phyloP scores from a whole-genome alignment of 2,113 vertebrate species.

The Corythaixoides concolor region DNA sequence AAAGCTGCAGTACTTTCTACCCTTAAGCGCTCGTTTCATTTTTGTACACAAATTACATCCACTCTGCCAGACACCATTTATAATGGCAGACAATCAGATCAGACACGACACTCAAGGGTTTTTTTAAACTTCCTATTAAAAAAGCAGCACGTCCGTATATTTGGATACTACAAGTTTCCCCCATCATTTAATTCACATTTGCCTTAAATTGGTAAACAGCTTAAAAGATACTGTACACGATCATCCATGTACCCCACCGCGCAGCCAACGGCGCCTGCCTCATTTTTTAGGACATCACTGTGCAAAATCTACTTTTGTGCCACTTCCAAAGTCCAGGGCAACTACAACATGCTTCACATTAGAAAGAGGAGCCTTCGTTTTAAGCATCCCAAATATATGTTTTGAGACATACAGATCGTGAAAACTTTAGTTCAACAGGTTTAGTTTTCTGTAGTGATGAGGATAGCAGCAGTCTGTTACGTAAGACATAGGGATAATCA shows the following conservation, averaged over 20 bases:
- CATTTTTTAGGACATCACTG: not conserved
- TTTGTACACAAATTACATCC: slow-evolving; percentile 32
- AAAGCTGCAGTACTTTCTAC: slow-evolving; percentile 6
- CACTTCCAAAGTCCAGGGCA: not conserved
- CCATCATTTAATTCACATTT: not conserved
- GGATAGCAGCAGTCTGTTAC: not conserved
- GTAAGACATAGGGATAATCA: not conserved
- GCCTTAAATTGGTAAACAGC: not conserved
- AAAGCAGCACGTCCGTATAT: slow-evolving; percentile 18
- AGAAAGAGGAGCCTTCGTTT: not conserved
- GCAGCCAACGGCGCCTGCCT: not conserved
- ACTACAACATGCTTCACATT: not conserved
- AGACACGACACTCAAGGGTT: slow-evolving; percentile 32
- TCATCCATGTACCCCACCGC: rapidly evolving
- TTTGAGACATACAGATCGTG: not conserved
- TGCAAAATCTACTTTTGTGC: not conserved
- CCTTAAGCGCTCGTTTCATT: slow-evolving; percentile 13
- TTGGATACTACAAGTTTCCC: not conserved
- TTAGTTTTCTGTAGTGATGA: not conserved
- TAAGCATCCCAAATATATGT: not conserved
- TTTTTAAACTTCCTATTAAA: slow-evolving; percentile 38
- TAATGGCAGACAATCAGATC: slow-evolving; percentile 59
- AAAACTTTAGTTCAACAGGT: not conserved
- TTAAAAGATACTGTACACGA: not conserved
- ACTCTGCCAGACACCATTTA: slow-evolving; percentile 62